Evolutionary conservation across 2,888 invertebrate genomes (phyloP), one percentile per base, ranked within the genome.

Genomic region (Odontocerum albicorne): DNA sequence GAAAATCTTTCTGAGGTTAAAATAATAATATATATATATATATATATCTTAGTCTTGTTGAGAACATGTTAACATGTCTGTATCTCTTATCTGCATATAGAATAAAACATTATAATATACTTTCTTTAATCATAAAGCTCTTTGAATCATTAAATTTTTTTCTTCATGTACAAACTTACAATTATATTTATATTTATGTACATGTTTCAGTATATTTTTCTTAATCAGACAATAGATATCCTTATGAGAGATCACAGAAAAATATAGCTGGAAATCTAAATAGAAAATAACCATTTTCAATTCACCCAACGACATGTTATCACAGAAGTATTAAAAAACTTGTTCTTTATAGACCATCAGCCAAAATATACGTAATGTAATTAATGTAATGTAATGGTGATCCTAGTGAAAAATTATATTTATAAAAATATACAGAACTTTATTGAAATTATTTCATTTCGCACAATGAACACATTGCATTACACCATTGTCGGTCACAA

Each of bases 201-300:
- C 57, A 60, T 15, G 33, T 40, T 49, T 49, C 56, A 59, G 57
- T 55, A 57, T 59, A 59, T 62, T 60, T 60, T 56, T 53, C 51
- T 50, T 55, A 53, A 50, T 59, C 55, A 52, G 56, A 60, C 61
- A 58, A 44, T 54, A 59, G 54, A 59, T 55, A 54, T 53, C 57
- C 53, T 43, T 49, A 44, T 55, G 73, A 77, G 79, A 79, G 79
- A 79, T 79, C 79, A 79, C 79, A 79, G 78, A 78, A 77, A 77
- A 77, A 77, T 76, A 77, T 77, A 77, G 78, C 77, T 77, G 77
- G 76, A 77, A 77, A 77, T 75, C 72, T 75, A 70, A 45, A 44
- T 52, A 59, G 39, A 55, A 39, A 49, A 44, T 43, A 42, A 7
- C 19, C n/a, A 22, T 22, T 19, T 55, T 49, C 38, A 46, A 47